Percentiles rank a stretch among this genome's conserved stretches.
Evolutionary conservation across 2,888 invertebrate species (phyloP).

Genomic region (Steromphala cineraria): DNA sequence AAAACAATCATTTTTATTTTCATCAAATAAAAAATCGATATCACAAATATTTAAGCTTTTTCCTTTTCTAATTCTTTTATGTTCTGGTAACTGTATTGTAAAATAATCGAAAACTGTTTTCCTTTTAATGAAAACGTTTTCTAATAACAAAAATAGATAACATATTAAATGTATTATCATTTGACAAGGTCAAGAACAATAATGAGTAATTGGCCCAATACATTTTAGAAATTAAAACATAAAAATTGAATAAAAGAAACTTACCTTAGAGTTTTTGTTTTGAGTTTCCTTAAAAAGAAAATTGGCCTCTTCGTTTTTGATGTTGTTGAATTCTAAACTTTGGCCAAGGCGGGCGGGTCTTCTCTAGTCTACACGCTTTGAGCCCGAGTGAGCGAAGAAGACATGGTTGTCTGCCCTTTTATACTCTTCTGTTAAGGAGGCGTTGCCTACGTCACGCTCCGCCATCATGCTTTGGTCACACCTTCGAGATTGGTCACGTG

Average conservation of each 20-base stretch:
- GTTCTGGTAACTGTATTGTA: too few relatives aligned
- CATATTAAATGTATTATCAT: too few relatives aligned
- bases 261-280: not conserved
- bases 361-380: not conserved
- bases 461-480: not conserved
- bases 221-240: too few relatives aligned
- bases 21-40: too few relatives aligned
- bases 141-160: too few relatives aligned
- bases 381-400: slow-evolving; percentile 21
- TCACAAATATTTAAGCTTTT: too few relatives aligned
- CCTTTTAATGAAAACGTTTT: too few relatives aligned
- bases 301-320: not conserved
- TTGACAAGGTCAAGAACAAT: too few relatives aligned
- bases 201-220: too few relatives aligned
- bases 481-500: not conserved
- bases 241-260: not conserved
- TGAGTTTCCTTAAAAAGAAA: not conserved
- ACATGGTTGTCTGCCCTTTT: not conserved
- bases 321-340: not conserved
- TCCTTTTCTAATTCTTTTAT: too few relatives aligned
- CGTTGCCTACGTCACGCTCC: not conserved
- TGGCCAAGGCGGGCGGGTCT: slow-evolving; percentile 4
- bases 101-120: too few relatives aligned
- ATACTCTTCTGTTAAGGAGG: not conserved
- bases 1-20: too few relatives aligned